Base-by-base conservation (phyloP, 2,113 vertebrate genomes). In the Ptilorrhoa leucosticta region DNA sequence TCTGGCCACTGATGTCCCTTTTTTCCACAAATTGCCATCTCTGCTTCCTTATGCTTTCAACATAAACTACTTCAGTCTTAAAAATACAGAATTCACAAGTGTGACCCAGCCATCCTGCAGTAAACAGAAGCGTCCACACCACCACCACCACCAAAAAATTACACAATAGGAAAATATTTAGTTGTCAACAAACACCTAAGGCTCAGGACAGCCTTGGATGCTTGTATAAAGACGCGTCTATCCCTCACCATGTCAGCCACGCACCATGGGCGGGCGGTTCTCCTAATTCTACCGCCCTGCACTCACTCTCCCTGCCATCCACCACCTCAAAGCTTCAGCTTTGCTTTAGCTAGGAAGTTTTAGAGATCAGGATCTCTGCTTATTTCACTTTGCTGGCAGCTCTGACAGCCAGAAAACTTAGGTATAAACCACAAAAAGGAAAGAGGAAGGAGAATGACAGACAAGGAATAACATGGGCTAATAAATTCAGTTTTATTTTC, bases 401-500 rank as follows among this genome's bases (percentile, higher is more conserved):
- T 79, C 57, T 86, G 60, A 58, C 75, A 69, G 82, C 33, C 79
- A 86, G 80, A 96, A 63, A 79, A 94, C 61, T 69, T 75, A 65
- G 20, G 58, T 73, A 81, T 37, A 50, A 78, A 89, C 60, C 65
- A 47, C n/a, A 42, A 31, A 71, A 86, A 72, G 19, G 40, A 39
- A 78, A 84, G 64, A 84, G 57, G 50, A 89, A 83, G n/a, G 21
- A 76, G 47, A 71, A 86, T 30, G 51, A 87, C n/a, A 89, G 87
- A 80, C 66, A 87, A 69, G 69, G 71, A 93, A 79, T 72, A 77
- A 94, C 93, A 77, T 0, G 0, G 50, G 56, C 71, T 80, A 93
- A 95, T 92, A 88, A 90, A 94, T 83, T 23, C 30, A 65, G 51
- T 56, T 92, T 80, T 80, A 48, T 81, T 83, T 72, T 71, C 73